These are phyloP conservation scores for Trogon surrucura DNA, from an alignment of 2,113 vertebrate genomes.

Conservation along the genomic window DNA sequence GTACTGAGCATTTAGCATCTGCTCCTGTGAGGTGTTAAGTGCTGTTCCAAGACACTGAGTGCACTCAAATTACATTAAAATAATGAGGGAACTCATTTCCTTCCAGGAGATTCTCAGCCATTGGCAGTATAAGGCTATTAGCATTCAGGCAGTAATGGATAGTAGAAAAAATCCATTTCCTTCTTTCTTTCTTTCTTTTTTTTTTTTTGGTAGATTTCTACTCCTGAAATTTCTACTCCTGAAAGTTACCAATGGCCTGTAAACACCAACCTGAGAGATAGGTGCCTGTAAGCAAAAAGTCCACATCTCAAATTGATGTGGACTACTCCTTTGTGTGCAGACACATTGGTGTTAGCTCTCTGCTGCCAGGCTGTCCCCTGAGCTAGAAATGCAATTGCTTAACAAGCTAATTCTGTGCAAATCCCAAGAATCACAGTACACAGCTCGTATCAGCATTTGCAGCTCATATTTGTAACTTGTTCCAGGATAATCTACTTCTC, in stretches of 20 bases:
- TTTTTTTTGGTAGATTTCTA: background rate
- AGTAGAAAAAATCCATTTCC: constrained; percentile 43
- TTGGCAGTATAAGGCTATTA: constrained; percentile 39
- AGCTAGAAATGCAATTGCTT: background rate
- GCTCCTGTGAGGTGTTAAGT: constrained; percentile 40
- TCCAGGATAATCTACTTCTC: background rate
- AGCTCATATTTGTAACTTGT: background rate
- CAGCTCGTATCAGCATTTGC: background rate
- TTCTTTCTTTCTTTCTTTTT: background rate
- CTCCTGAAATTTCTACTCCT: background rate
- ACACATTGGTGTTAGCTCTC: background rate
- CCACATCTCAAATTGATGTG: background rate
- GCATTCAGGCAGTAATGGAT: constrained; percentile 37
- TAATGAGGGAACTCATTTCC: constrained; percentile 41
- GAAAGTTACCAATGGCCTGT: background rate
- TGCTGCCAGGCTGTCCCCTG: background rate
- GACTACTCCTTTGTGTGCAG: background rate
- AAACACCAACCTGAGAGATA: background rate
- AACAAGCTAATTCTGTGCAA: background rate
- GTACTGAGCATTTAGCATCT: constrained; percentile 51
- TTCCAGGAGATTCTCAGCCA: constrained; percentile 14
- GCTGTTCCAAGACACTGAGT: constrained; percentile 40
- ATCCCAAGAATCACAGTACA: background rate
- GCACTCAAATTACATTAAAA: constrained; percentile 55
- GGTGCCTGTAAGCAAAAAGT: background rate